Conservation (phyloP, 2,113 vertebrate species). For the Nerophis ophidion region DNA sequence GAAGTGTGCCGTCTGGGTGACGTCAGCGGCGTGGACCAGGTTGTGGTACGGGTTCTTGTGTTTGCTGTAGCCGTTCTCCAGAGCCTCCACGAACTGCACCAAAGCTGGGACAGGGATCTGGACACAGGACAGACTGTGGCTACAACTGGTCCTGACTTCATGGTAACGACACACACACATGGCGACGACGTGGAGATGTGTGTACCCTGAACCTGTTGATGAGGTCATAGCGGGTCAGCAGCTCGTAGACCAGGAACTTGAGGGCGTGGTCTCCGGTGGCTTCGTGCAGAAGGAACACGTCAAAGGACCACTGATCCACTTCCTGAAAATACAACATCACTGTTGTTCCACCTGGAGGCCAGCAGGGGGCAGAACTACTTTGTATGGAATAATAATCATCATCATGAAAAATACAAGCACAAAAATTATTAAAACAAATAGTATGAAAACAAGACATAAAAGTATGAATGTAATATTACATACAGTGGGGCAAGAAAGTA, state of each 20-base stretch:
- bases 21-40: slow-evolving; percentile 93
- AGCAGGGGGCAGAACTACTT: too few species aligned
- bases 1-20: slow-evolving; percentile 97
- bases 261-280: slow-evolving; percentile 91
- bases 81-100: slow-evolving; percentile 90
- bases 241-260: slow-evolving; percentile 97
- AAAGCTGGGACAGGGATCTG: slow-evolving; percentile 92
- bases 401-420: too few species aligned
- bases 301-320: slow-evolving; percentile 96
- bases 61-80: slow-evolving; percentile 96
- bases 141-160: too few species aligned
- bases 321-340: slow-evolving; percentile 68
- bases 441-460: too few species aligned
- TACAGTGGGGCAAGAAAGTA: too few species aligned
- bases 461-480: too few species aligned
- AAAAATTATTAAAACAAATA: too few species aligned
- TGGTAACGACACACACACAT: not conserved
- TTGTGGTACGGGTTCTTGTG: slow-evolving; percentile 98
- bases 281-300: slow-evolving; percentile 91
- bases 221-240: slow-evolving; percentile 97
- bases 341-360: too few species aligned
- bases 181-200: slow-evolving; percentile 11
- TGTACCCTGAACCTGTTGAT: slow-evolving; percentile 94
- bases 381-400: too few species aligned
- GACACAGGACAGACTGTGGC: slow-evolving; percentile 1